Conservation (phyloP, 2,113 vertebrate genomes). For the Sturnira hondurensis region DNA sequence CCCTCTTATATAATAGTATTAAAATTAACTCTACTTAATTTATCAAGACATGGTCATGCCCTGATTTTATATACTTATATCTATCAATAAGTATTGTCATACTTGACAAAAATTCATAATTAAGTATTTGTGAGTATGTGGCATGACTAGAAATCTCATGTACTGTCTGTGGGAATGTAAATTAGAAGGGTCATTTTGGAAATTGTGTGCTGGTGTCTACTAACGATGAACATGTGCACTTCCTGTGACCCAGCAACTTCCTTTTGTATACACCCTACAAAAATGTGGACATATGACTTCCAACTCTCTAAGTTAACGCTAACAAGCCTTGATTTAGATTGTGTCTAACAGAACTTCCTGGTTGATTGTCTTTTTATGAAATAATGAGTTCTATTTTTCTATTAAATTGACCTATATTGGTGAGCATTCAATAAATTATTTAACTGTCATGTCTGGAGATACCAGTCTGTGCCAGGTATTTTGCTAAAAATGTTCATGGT, state of each 20-base stretch:
- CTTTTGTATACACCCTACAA: not conserved
- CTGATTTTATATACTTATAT: conserved; percentile 92
- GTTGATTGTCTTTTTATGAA: not conserved
- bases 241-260: not conserved
- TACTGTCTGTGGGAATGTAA: rapidly evolving
- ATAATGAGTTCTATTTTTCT: not conserved
- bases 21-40: conserved; percentile 93
- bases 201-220: rapidly evolving
- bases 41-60: conserved; percentile 93
- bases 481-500: not conserved
- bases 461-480: not conserved
- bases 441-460: not conserved
- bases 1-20: conserved; percentile 84
- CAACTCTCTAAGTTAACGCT: not conserved
- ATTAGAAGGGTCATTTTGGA: not conserved
- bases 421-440: not conserved
- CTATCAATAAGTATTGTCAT: conserved; percentile 94
- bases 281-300: too few species aligned
- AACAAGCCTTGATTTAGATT: not conserved
- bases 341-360: not conserved
- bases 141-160: not conserved
- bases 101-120: conserved; percentile 83
- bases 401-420: not conserved
- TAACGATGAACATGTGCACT: not conserved
- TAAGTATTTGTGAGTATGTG: not conserved